Conservation (phyloP, 1,140 invertebrate genomes). For the Dendroctonus ponderosae region DNA sequence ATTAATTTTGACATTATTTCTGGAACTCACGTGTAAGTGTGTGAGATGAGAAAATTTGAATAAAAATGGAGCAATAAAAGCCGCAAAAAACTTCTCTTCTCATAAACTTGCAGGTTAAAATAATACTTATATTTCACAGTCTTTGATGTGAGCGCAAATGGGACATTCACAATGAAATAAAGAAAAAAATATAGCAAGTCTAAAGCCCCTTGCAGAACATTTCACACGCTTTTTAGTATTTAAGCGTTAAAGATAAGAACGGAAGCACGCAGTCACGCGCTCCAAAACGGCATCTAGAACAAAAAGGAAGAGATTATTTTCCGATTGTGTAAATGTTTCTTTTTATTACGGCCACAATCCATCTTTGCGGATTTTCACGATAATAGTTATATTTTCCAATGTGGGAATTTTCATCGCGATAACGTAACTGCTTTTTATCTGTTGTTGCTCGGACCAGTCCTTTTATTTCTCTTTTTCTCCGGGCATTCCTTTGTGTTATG, state of each 20-base stretch:
- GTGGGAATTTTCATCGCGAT: conserved; percentile 2
- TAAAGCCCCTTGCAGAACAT: conserved; percentile 3
- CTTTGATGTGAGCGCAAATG: too few species aligned
- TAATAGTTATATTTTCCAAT: background rate
- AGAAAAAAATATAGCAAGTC: background rate
- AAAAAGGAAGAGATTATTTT: conserved; percentile 3
- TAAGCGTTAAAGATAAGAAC: background rate
- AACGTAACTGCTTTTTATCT: background rate
- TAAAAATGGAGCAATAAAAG: too few species aligned
- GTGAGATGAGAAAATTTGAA: too few species aligned
- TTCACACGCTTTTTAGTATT: conserved; percentile 5
- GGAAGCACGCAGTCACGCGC: background rate
- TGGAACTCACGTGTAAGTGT: too few species aligned
- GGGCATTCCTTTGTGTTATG: too few species aligned
- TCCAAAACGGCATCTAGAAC: background rate
- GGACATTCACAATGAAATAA: too few species aligned
- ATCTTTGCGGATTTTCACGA: background rate
- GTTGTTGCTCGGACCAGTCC: too few species aligned
- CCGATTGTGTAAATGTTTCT: conserved; percentile 2
- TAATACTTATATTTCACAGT: too few species aligned
- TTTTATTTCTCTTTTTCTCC: too few species aligned
- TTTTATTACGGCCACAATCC: background rate
- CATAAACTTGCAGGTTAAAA: too few species aligned
- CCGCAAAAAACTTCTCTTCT: too few species aligned
- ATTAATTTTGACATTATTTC: too few species aligned